Base-by-base conservation (phyloP, 2,113 vertebrate species). In the Campylorhamphus procurvoides region DNA sequence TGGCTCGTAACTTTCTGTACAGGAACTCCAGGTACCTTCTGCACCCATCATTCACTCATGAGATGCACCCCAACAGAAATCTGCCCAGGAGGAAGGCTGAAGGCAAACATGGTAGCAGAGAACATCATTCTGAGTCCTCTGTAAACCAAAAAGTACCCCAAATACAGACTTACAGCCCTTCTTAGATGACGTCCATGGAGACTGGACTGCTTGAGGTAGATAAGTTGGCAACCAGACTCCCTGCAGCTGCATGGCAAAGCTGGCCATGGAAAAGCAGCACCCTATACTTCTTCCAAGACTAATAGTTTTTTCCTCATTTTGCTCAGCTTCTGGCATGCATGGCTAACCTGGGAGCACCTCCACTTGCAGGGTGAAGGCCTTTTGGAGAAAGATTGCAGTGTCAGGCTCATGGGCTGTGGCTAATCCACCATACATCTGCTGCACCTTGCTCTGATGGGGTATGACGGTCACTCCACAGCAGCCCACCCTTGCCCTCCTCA, bases 401-500 rank as follows among this genome's bases (percentile, higher is more conserved):
- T 13, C 24, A 4, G 3, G 18, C 39, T 50, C 25, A 3, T 0
- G 1, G 35, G 22, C 71, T 46, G 19, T 24, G n/a, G 6, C 33
- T 77, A 23, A 37, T 69, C 40, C 74, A 37, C 52, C 14, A 5
- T 8, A 14, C 1, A 1, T 52, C 55, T 64, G 17, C 33, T 4
- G 1, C 4, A 1, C 29, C 9, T 0, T 3, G 6, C 9, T 55
- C 31, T 7, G 1, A 6, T 9, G 37, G 31, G 27, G 5, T 1
- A 0, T 0, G 0, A 3, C 35, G 49, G 25, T 16, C 37, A 25
- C 3, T 0, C n/a, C 19, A 2, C 4, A 50, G 49, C 71, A 95
- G 75, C 69, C 67, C 47, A 49, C n/a, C 73, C 76, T 80, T 78
- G 33, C 9, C 18, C 19, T 69, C 29, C 35, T 79, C 69, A 39